A percentile compares a stretch with the other conserved stretches of the same genome.
Conservation (phyloP, 2,888 invertebrate genomes). For the Spisula solida region DNA sequence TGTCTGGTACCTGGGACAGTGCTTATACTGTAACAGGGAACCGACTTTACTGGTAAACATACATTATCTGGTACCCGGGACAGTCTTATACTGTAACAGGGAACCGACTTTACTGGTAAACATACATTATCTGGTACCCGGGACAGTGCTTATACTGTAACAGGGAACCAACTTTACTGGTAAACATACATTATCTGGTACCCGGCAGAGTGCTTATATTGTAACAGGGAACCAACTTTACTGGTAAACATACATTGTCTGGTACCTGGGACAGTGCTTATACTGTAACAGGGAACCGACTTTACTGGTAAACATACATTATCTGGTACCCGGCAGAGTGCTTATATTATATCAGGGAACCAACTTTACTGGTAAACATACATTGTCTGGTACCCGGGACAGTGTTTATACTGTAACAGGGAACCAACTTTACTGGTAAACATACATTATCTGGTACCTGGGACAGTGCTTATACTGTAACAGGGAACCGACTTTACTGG, state of each 20-base stretch:
- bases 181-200: conserved; percentile 27
- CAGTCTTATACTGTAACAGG: conserved; percentile 87
- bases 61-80: not conserved
- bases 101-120: conserved; percentile 91
- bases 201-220: not conserved
- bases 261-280: not conserved
- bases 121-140: not conserved
- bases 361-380: no score
- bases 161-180: conserved; percentile 92
- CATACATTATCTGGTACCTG: not conserved
- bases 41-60: conserved; percentile 90
- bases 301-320: conserved; percentile 88
- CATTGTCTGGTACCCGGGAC: not conserved
- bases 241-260: conserved; percentile 78
- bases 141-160: not conserved
- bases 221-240: conserved; percentile 93
- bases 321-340: not conserved
- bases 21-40: conserved; percentile 90
- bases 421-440: conserved; percentile 91
- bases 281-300: conserved; percentile 91
- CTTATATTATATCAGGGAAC: not conserved
- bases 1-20: not conserved
- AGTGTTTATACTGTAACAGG: conserved; percentile 87
- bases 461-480: not conserved
- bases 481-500: conserved; percentile 92